A percentile compares a stretch with the other conserved stretches of the same genome.
These are phyloP conservation scores for Acholoe squamosa DNA, from an alignment of 2,888 invertebrate species.

Conservation along the genomic window DNA sequence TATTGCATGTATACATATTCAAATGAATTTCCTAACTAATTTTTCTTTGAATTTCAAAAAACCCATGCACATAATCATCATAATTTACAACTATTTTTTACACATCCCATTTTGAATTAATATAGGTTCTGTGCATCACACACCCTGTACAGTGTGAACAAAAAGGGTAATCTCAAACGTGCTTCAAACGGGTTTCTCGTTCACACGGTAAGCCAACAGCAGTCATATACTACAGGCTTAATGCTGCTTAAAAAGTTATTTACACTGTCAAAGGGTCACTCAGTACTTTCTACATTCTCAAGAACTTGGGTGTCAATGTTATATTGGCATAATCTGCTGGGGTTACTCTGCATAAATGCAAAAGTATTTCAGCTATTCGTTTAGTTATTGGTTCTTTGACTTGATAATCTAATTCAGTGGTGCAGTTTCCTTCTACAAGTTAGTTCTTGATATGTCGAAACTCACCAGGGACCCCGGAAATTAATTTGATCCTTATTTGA, in stretches of 20 bases:
- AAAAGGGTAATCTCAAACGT: not conserved
- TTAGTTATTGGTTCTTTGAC: no score
- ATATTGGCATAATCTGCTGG: not conserved
- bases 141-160: not conserved
- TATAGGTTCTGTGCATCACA: not conserved
- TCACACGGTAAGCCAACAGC: not conserved
- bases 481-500: not conserved
- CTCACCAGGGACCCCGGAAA: not conserved
- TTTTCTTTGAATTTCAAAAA: no score
- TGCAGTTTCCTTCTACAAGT: not conserved
- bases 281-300: conserved; percentile 25
- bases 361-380: no score
- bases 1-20: no score
- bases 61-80: no score
- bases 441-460: conserved; percentile 17
- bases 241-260: not conserved
- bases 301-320: not conserved
- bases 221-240: not conserved
- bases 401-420: not conserved
- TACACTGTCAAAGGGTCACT: not conserved
- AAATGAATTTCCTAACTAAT: no score
- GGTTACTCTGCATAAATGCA: no score
- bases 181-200: not conserved
- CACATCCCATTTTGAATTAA: not conserved
- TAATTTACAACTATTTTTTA: no score